Conservation (phyloP, 2,113 vertebrate genomes). For the Clarias magur region DNA sequence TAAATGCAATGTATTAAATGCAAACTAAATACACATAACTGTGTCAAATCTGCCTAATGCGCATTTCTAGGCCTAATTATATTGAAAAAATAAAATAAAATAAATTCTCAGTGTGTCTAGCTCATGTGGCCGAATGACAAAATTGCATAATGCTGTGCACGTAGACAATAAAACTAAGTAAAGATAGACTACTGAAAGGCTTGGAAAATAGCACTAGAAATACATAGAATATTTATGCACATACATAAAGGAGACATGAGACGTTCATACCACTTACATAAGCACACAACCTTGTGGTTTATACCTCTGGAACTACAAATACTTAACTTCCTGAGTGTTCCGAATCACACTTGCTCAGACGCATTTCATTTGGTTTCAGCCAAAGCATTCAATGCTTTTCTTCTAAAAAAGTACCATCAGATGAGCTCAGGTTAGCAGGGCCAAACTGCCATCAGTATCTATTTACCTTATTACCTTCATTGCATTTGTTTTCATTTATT, state of each 20-base stretch:
- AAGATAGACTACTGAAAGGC: not conserved
- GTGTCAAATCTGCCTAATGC: not conserved
- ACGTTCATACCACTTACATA: constrained; percentile 12
- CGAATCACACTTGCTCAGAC: not conserved
- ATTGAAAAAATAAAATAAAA: not conserved
- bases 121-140: not conserved
- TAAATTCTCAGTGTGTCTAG: not conserved
- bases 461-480: not conserved
- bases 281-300: constrained; percentile 21
- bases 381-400: constrained; percentile 9
- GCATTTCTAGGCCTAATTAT: constrained; percentile 10
- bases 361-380: constrained; percentile 14
- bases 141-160: not conserved
- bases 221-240: constrained; percentile 9
- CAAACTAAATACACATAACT: constrained; percentile 4
- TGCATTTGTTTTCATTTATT: not conserved
- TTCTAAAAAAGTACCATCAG: constrained; percentile 7
- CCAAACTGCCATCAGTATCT: not conserved
- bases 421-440: constrained; percentile 8
- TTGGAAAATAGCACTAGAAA: constrained; percentile 10
- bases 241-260: not conserved
- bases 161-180: not conserved
- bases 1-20: constrained; percentile 10
- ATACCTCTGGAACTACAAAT: constrained; percentile 26
- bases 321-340: constrained; percentile 46